Conservation (phyloP, 2,888 invertebrate genomes). For the Pinctada fucata region DNA sequence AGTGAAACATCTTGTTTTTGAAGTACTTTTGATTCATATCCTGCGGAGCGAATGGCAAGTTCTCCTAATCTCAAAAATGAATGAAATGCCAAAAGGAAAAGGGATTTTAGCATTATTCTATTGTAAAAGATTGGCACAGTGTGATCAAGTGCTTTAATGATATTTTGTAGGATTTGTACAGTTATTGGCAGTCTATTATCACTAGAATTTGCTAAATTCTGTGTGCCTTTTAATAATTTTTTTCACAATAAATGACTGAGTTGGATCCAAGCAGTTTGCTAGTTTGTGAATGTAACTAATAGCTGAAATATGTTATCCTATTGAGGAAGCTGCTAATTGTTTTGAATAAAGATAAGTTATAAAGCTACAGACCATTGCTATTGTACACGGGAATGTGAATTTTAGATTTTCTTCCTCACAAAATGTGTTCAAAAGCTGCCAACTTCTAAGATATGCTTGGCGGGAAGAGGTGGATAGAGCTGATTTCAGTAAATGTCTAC, state of each 20-base stretch:
- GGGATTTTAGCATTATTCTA: slow-evolving; percentile 5
- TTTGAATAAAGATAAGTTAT: slow-evolving; percentile 9
- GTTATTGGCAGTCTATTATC: slow-evolving; percentile 8
- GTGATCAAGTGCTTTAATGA: neutral
- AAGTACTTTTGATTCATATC: neutral
- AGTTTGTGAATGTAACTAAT: slow-evolving; percentile 10
- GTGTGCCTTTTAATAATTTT: slow-evolving; percentile 5
- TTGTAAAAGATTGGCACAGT: neutral
- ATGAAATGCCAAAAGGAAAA: slow-evolving; percentile 16
- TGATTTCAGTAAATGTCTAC: slow-evolving; percentile 1
- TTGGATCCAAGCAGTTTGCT: neutral
- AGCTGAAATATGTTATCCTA: slow-evolving; percentile 20
- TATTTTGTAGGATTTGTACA: neutral
- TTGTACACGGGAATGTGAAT: neutral
- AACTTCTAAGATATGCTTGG: neutral
- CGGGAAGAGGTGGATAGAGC: slow-evolving; percentile 5
- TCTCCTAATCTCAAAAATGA: slow-evolving; percentile 3
- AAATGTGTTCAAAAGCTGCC: slow-evolving; percentile 11
- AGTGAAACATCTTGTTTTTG: neutral
- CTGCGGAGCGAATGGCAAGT: neutral
- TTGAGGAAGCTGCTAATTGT: slow-evolving; percentile 10
- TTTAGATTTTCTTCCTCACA: neutral
- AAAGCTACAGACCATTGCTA: slow-evolving; percentile 7
- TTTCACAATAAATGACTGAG: neutral
- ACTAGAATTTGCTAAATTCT: neutral